Base-by-base conservation (phyloP, 2,113 vertebrate species). In the Zapus hudsonius region DNA sequence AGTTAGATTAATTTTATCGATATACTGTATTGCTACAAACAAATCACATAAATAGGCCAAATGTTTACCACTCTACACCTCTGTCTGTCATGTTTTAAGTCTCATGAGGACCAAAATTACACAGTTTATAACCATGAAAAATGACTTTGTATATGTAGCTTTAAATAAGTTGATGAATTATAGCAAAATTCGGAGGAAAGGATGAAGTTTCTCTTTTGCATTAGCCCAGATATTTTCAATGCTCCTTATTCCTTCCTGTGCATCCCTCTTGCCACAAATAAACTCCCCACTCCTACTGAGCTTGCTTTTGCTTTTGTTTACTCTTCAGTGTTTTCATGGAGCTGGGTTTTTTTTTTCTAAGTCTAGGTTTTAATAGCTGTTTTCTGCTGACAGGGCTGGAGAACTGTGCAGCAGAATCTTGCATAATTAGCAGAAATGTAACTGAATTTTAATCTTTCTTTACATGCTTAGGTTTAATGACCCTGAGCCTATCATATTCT, bases 301-400 rank as follows among this genome's bases (percentile, higher is more conserved):
- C n/a, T n/a, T n/a, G n/a, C n/a, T n/a, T n/a, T n/a, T 70, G 3
- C n/a, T 74, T 90, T 63, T 27, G 1, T 73, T 79, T 57, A 79
- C 33, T 87, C 84, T 79, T 67, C 55, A 42, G 0, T 67, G 44
- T 23, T 23, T 95, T 88, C 12, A 0, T 19, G 1, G 80, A 42
- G 44, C 57, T 79, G 11, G n/a, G n/a, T n/a, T n/a, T 36, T n/a
- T 74, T 69, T 78, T 52, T 36, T 74, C 9, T 36, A 63, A 63
- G 27, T 78, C 31, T 40, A 59, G 12, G 7, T 87, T 95, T 90
- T 84, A 92, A 92, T 47, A 59, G 42, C 44, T 52, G 55, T 40
- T 96, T 95, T 87, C 89, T 84, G 36, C 72, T 87, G 67, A 86
- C 85, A 69, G 52, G 0, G 38, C 44, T 79, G 20, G 22, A 38